phyloP scores from a whole-genome alignment of 2,797 vertebrate genomes.

The Spinibarbus caldwelli region DNA sequence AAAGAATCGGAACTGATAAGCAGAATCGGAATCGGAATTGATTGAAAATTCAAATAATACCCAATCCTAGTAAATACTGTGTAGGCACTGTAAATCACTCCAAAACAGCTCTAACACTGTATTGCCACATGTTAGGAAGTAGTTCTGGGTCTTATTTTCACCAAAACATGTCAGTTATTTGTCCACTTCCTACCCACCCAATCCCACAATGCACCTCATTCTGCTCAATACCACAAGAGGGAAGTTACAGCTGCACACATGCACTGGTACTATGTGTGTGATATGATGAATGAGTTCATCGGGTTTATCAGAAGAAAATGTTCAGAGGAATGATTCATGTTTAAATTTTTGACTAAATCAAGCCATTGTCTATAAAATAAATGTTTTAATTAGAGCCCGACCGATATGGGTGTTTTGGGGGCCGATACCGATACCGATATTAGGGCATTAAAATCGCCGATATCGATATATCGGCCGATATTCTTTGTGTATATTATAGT shows the following conservation, averaged over 20 bases:
- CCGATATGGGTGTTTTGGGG: too few relatives aligned
- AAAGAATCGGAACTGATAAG: too few relatives aligned
- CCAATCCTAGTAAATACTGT: too few relatives aligned
- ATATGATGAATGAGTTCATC: background rate
- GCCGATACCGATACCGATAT: too few relatives aligned
- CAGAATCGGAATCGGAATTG: too few relatives aligned
- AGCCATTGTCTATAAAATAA: background rate
- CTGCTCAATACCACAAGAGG: background rate
- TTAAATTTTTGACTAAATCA: too few relatives aligned
- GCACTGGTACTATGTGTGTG: background rate
- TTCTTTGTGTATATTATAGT: too few relatives aligned
- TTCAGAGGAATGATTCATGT: too few relatives aligned
- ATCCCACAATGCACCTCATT: slow-evolving; percentile 29
- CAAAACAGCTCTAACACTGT: background rate
- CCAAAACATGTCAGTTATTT: slow-evolving; percentile 19
- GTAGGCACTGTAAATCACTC: background rate
- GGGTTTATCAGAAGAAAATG: background rate
- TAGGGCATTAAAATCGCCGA: too few relatives aligned
- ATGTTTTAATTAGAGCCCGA: too few relatives aligned
- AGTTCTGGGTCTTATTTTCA: background rate
- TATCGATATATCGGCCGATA: too few relatives aligned
- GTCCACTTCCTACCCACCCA: slow-evolving; percentile 4
- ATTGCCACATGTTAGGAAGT: background rate
- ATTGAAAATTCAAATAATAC: too few relatives aligned
- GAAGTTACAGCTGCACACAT: background rate